A percentile compares a stretch with the other conserved stretches of the same genome.
These are phyloP conservation scores for Halesus radiatus DNA, from an alignment of 1,140 invertebrate species.

Conservation along the genomic window DNA sequence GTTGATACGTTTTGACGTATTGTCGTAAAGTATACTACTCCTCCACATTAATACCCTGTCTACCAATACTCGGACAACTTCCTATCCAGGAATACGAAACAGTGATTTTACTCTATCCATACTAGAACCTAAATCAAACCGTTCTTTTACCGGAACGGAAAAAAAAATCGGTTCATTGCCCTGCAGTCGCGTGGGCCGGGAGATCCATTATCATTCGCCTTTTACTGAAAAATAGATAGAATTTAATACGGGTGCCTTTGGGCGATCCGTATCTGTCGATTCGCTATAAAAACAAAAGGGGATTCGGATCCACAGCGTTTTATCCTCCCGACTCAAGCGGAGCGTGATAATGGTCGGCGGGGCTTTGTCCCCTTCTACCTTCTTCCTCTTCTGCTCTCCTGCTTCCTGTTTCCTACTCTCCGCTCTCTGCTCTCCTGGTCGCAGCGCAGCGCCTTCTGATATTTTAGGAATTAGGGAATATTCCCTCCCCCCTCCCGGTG, in stretches of 20 bases:
- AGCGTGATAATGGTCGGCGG: conserved; percentile 55
- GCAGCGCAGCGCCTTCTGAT: conserved; percentile 50
- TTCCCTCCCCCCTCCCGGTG: background rate
- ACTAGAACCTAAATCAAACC: conserved; percentile 3
- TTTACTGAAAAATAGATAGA: conserved; percentile 58
- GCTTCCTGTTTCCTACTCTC: background rate
- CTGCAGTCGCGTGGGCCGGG: conserved; percentile 36
- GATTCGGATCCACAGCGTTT: conserved; percentile 39
- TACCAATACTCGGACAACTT: too few species aligned
- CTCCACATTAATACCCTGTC: too few species aligned
- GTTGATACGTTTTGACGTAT: too few species aligned
- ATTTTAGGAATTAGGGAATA: conserved; percentile 49
- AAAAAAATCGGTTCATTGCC: conserved; percentile 18
- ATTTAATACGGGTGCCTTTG: conserved; percentile 55
- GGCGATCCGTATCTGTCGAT: conserved; percentile 56
- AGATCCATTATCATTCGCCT: conserved; percentile 51
- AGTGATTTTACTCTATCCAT: too few species aligned
- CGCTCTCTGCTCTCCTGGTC: conserved; percentile 18
- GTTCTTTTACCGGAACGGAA: conserved; percentile 11
- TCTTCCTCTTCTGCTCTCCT: background rate
- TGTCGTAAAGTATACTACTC: too few species aligned
- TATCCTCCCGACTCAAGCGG: conserved; percentile 47
- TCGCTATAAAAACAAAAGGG: conserved; percentile 58
- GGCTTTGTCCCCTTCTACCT: conserved; percentile 36
- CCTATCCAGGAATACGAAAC: too few species aligned